Evolutionary conservation across 2,797 vertebrate species (phyloP).

Genomic region (Ataeniobius toweri): DNA sequence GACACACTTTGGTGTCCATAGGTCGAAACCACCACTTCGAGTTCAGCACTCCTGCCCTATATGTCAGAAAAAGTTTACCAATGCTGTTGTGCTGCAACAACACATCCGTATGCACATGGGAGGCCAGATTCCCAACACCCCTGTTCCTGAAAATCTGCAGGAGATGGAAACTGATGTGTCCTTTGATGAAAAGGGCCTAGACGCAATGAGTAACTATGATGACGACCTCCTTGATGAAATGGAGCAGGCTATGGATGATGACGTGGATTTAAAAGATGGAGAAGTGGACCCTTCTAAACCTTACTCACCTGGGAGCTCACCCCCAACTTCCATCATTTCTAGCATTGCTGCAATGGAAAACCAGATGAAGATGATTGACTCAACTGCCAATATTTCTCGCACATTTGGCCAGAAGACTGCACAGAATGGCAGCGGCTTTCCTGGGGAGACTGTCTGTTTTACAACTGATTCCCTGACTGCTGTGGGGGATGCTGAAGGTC

Average conservation of each 20-base stretch:
- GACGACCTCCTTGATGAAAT: conserved; percentile 91
- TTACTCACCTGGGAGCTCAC: conserved; percentile 86
- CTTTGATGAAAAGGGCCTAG: conserved; percentile 91
- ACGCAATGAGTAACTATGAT: conserved; percentile 91
- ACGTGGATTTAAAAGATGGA: conserved; percentile 84
- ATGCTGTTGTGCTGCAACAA: conserved; percentile 97
- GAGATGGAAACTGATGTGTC: conserved; percentile 93
- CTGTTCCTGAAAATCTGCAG: conserved; percentile 90
- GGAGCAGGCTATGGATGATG: conserved; percentile 96
- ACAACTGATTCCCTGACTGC: conserved; percentile 90
- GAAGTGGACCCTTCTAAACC: conserved; percentile 85
- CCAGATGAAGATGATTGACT: conserved; percentile 99
- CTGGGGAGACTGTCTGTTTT: conserved; percentile 88
- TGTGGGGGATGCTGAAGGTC: conserved; percentile 90
- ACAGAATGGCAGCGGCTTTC: conserved; percentile 85
- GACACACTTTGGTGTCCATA: conserved; percentile 98
- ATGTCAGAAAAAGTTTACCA: conserved; percentile 99
- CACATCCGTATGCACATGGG: conserved; percentile 99
- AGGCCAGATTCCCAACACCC: conserved; percentile 97
- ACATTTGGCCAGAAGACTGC: conserved; percentile 84
- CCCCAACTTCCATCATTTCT: conserved; percentile 93
- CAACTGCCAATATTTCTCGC: conserved; percentile 88
- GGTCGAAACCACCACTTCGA: conserved; percentile 95
- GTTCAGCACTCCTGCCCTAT: conserved; percentile 99
- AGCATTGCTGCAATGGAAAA: conserved; percentile 98